Base-by-base conservation (phyloP, 2,888 invertebrate genomes). In the Pimpla rufipes region DNA sequence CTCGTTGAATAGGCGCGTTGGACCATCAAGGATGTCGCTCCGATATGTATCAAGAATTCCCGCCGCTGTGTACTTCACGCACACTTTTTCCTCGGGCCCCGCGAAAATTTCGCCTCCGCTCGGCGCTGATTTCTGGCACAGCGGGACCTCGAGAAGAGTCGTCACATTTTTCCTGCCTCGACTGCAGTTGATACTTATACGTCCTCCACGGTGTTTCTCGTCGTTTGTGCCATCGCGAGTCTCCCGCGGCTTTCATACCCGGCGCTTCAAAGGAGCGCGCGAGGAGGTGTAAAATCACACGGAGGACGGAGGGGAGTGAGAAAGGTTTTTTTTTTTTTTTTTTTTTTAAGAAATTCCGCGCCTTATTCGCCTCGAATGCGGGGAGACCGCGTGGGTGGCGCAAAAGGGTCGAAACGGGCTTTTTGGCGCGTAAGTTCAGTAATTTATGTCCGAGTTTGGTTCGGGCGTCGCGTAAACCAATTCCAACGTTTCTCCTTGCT, bases 1-100 rank as follows among this genome's bases (percentile, higher is more conserved):
- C 62, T 78, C 74, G 50, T 81, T 59, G 78, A 74, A 84, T 70
- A 79, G 77, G 18, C 62, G 45, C 76, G 67, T 68, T 67, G 47
- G 23, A 52, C 29, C 66, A 67, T 71, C 71, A 67, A 79, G 42
- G 45, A 75, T 76, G n/a, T 57, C 29, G 57, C 29, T 13, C 40
- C 45, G 35, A 79, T 67, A 29, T 75, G 52, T 57, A 70, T 37
- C 1, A 66, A 4, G 52, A 45, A 29, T 5, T 29, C 29, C 29
- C 45, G 29, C 16, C 8, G 18, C 40, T 40, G 21, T 18, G n/a
- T 23, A 45, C 13, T 7, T 67, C 40, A 18, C n/a, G n/a, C n/a
- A n/a, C n/a, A n/a, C n/a, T n/a, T n/a, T 67, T 29, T n/a, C 3
- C 7, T 6, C 21, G 11, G 8, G n/a, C n/a, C n/a, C n/a, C 21